Conservation (phyloP, 2,888 invertebrate genomes). For the Rhaphigaster nebulosa region DNA sequence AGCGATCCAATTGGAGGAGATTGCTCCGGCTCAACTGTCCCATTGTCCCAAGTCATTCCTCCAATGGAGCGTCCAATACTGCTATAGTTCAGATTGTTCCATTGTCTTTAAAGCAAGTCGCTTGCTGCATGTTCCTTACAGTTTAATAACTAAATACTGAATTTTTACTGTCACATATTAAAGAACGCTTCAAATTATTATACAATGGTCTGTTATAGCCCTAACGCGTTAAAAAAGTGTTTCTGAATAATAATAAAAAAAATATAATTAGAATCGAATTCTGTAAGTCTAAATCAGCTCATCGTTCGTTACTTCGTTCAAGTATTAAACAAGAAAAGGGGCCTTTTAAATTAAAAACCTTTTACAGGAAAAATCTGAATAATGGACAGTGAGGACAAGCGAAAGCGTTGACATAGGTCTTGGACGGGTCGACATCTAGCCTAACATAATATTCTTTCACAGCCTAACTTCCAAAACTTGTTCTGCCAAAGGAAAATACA, state of each 20-base stretch:
- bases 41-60: background rate
- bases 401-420: background rate
- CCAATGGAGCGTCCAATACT: background rate
- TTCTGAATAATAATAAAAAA: too few species aligned
- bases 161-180: too few species aligned
- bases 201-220: too few species aligned
- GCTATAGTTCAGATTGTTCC: background rate
- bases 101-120: background rate
- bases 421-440: background rate
- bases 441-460: background rate
- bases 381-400: background rate
- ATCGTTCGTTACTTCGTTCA: too few species aligned
- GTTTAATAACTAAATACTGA: background rate
- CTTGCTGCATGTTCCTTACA: background rate
- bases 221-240: too few species aligned
- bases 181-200: too few species aligned
- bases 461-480: background rate
- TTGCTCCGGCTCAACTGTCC: background rate
- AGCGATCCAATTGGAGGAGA: conserved; percentile 5
- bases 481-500: background rate
- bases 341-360: too few species aligned
- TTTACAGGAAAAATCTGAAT: background rate
- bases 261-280: too few species aligned
- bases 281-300: too few species aligned
- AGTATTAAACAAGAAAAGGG: too few species aligned